Base-by-base conservation (phyloP, 2,113 vertebrate species). In the Numida meleagris region DNA sequence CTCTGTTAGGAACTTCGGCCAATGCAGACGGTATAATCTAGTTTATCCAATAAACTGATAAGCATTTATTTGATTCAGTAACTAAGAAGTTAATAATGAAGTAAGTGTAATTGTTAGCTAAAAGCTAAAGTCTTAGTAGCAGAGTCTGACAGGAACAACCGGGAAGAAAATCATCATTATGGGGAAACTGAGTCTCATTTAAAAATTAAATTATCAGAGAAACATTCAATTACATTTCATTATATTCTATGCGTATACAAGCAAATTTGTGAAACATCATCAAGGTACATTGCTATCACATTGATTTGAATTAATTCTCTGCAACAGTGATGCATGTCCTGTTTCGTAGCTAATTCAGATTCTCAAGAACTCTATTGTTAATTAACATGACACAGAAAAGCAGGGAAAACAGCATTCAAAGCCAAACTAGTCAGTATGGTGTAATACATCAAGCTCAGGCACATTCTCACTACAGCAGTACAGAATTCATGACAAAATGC, bases 31-130 rank as follows among this genome's bases (percentile, higher is more conserved):
- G 12, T 67, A 24, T 81, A 80, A 85, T 91, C 50, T 38, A 70
- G 50, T 61, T 94, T 82, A 83, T 91, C 89, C 76, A 83, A 63
- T 82, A 88, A 91, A 13, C 3, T 86, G 61, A 75, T 83, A 68
- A 86, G 42, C 73, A 38, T 61, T 81, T 88, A 67, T 94, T 91
- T 91, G 91, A 90, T 88, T 89, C 45, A 14, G 12, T 88, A 74
- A 85, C 21, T 76, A 36, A 80, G 74, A 68, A 85, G 29, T 5
- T 71, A 93, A 85, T 66, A 61, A 48, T 25, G 19, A 76, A 38
- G 45, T 48, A 46, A 45, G 27, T 29, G 29, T 72, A 72, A 72
- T 53, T 40, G 25, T 38, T 53, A 40, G 70, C 33, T 79, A 46
- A 86, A 72, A 86, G 51, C n/a, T 84, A 67, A 48, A 86, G 21